Conservation (phyloP, 2,113 vertebrate genomes). For the Andinoacara biseriatus region DNA sequence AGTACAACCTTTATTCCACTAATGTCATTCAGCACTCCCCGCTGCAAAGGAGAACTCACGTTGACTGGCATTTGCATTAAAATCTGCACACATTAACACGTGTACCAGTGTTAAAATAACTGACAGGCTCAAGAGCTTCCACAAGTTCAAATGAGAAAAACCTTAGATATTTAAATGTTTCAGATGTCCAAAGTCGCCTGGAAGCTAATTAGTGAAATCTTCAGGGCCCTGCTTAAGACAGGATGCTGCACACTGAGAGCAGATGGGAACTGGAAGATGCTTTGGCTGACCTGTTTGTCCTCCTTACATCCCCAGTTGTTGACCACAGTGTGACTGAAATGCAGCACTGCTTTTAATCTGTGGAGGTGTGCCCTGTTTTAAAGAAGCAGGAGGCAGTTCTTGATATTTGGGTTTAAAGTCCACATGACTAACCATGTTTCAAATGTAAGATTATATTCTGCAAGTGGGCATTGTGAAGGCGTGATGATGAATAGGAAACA, state of each 20-base stretch:
- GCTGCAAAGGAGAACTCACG: conserved; percentile 1
- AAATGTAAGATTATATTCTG: conserved; percentile 22
- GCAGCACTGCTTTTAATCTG: conserved; percentile 27
- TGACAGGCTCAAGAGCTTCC: neutral
- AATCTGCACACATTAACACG: conserved; percentile 7
- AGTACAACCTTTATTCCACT: conserved; percentile 39
- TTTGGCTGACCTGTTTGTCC: conserved; percentile 71
- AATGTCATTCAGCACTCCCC: conserved; percentile 32
- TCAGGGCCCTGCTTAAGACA: conserved; percentile 60
- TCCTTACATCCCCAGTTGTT: conserved; percentile 48
- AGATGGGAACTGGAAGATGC: conserved; percentile 72
- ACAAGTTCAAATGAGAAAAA: conserved; percentile 8
- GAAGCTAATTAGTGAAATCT: conserved; percentile 70
- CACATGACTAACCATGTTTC: neutral
- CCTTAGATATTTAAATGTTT: conserved; percentile 32
- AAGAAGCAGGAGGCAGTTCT: conserved; percentile 19
- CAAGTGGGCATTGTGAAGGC: conserved; percentile 12
- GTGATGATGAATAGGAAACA: conserved; percentile 52
- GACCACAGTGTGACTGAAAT: conserved; percentile 48
- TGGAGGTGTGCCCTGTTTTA: conserved; percentile 12
- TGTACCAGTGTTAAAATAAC: neutral
- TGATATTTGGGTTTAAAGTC: conserved; percentile 16
- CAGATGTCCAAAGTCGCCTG: conserved; percentile 53
- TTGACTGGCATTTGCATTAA: conserved; percentile 44
- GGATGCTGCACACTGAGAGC: conserved; percentile 62